Conservation (phyloP, 2,888 invertebrate species). For the Caenorhabditis plicata region DNA sequence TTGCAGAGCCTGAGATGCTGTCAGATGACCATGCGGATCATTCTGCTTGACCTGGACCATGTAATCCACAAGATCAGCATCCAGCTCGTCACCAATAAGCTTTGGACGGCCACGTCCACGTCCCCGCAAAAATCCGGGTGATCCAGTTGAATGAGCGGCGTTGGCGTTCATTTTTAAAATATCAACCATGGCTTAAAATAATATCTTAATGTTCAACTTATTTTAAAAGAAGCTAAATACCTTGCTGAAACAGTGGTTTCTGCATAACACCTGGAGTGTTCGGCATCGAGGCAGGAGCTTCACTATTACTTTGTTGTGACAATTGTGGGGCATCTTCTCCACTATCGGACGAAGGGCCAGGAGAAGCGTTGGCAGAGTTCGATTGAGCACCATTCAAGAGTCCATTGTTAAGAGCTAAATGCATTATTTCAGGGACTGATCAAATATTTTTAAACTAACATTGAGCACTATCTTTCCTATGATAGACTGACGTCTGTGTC, state of each 20-base stretch:
- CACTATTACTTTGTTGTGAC: conserved; percentile 3
- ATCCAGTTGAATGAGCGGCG: conserved; percentile 39
- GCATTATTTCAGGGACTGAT: neutral
- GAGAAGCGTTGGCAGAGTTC: conserved; percentile 23
- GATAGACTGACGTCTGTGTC: conserved; percentile 37
- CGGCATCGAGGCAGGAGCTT: conserved; percentile 8
- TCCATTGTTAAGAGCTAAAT: no score
- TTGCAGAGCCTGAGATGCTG: conserved; percentile 65
- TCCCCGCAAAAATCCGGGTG: conserved; percentile 54
- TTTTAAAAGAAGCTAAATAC: neutral
- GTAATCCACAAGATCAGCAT: conserved; percentile 62
- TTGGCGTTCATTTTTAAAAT: conserved; percentile 44
- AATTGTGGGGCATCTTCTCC: conserved; percentile 5
- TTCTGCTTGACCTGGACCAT: conserved; percentile 56
- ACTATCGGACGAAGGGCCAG: conserved; percentile 42
- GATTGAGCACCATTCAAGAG: no score
- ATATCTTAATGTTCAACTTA: neutral
- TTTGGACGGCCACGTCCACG: conserved; percentile 64
- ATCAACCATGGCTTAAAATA: conserved; percentile 34
- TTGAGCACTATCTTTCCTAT: conserved; percentile 37
- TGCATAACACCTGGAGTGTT: conserved; percentile 6
- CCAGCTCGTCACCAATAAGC: conserved; percentile 64
- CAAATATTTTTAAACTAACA: conserved; percentile 6
- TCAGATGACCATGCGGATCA: conserved; percentile 48
- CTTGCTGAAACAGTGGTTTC: no score